These are phyloP conservation scores for Ephestia elutella DNA, from an alignment of 1,140 invertebrate species.

Conservation along the genomic window DNA sequence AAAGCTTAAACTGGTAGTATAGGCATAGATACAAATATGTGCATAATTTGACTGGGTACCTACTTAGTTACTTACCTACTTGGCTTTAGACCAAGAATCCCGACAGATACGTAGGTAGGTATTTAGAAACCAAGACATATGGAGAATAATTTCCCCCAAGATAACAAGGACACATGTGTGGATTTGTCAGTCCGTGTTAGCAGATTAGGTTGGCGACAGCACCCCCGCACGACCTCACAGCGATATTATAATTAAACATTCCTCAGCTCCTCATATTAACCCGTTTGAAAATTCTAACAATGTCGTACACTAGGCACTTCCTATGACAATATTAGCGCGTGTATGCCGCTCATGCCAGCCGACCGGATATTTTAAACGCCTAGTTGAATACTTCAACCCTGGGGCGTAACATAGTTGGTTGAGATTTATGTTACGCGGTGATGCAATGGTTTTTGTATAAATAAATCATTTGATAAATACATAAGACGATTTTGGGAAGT, in stretches of 20 bases:
- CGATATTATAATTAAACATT: slow-evolving; percentile 57
- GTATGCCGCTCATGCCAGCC: slow-evolving; percentile 27
- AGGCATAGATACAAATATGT: too few relatives aligned
- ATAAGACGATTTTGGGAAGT: too few relatives aligned
- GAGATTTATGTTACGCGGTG: not conserved
- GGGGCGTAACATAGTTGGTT: not conserved
- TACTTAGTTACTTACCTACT: too few relatives aligned
- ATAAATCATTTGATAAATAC: not conserved
- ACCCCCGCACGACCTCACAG: slow-evolving; percentile 35
- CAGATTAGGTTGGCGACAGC: slow-evolving; percentile 25
- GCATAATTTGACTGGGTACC: too few relatives aligned
- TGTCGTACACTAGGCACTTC: slow-evolving; percentile 36
- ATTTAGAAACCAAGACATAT: too few relatives aligned
- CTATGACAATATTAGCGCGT: slow-evolving; percentile 34
- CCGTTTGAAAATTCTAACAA: slow-evolving; percentile 59
- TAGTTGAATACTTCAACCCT: slow-evolving; percentile 11
- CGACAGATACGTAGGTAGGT: too few relatives aligned
- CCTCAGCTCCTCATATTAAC: slow-evolving; percentile 53
- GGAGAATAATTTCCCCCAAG: too few relatives aligned
- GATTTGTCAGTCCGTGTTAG: not conserved
- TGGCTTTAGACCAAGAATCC: too few relatives aligned
- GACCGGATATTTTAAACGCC: slow-evolving; percentile 23
- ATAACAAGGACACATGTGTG: not conserved
- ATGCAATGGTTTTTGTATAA: not conserved
- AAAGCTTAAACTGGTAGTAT: too few relatives aligned